Conservation (phyloP, 2,888 invertebrate genomes). For the Thymelicus acteon region DNA sequence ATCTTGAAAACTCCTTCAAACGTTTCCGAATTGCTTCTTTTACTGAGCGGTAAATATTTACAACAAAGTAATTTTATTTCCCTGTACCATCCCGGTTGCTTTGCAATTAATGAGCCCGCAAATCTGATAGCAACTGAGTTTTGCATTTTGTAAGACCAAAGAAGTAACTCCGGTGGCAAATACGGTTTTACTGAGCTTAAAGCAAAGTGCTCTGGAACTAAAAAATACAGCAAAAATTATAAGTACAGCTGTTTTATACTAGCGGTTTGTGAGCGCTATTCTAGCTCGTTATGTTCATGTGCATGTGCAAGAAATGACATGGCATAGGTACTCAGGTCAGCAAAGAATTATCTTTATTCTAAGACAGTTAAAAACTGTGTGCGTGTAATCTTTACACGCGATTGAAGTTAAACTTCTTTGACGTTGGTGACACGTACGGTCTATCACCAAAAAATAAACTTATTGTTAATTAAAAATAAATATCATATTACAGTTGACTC, state of each 20-base stretch:
- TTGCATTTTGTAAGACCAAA: constrained; percentile 31
- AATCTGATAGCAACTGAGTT: constrained; percentile 31
- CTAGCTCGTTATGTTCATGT: too few relatives aligned
- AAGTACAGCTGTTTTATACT: constrained; percentile 19
- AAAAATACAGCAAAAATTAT: constrained; percentile 30
- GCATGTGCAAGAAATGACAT: too few relatives aligned
- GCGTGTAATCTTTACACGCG: too few relatives aligned
- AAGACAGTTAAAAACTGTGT: too few relatives aligned
- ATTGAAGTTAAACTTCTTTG: too few relatives aligned
- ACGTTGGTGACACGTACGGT: too few relatives aligned
- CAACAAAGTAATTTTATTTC: constrained; percentile 25
- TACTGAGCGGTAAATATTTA: constrained; percentile 25
- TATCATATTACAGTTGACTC: too few relatives aligned
- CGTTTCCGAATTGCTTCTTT: constrained; percentile 18
- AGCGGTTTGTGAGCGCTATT: constrained; percentile 5
- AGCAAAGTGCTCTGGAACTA: constrained; percentile 31
- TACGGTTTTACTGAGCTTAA: constrained; percentile 33
- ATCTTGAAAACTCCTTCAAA: constrained; percentile 2
- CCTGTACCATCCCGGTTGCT: constrained; percentile 20
- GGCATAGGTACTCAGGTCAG: too few relatives aligned
- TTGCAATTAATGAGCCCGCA: constrained; percentile 35
- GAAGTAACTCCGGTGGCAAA: constrained; percentile 36
- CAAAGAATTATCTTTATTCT: too few relatives aligned
- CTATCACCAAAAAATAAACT: too few relatives aligned
- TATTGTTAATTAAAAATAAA: too few relatives aligned